Evolutionary conservation across 2,113 vertebrate species (phyloP).

Genomic region (Herpailurus yagouaroundi): DNA sequence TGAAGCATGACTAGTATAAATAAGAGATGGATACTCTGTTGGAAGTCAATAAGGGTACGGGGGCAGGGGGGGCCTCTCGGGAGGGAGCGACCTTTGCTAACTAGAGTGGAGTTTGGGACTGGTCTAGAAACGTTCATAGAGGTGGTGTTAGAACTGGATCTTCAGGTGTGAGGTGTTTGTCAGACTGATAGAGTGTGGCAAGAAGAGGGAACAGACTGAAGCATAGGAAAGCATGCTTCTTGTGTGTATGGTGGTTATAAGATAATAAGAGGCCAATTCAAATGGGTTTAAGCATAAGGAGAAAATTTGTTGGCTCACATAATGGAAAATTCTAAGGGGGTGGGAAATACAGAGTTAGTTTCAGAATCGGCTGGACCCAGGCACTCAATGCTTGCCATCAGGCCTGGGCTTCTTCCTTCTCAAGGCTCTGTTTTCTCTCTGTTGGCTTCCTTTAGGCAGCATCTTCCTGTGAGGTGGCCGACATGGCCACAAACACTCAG

Average conservation of each 20-base stretch:
- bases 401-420: background rate
- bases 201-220: background rate
- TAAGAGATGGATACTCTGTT: background rate
- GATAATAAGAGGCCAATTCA: background rate
- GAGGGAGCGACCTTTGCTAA: background rate
- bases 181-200: background rate
- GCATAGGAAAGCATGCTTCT: background rate
- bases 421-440: background rate
- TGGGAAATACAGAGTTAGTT: background rate
- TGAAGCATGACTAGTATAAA: background rate
- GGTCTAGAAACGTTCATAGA: background rate
- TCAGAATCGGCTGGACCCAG: background rate
- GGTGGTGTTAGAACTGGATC: background rate
- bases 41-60: background rate
- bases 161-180: background rate
- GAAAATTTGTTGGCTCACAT: background rate
- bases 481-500: background rate
- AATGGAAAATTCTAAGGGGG: background rate
- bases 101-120: background rate
- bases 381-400: background rate
- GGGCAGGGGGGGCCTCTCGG: background rate
- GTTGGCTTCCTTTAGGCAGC: background rate
- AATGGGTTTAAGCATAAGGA: background rate
- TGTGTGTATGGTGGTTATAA: background rate
- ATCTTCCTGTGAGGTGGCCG: background rate